Evolutionary conservation across 2,888 invertebrate genomes (phyloP), one percentile per base, ranked within the genome.

Genomic region (Noctua fimbriata): DNA sequence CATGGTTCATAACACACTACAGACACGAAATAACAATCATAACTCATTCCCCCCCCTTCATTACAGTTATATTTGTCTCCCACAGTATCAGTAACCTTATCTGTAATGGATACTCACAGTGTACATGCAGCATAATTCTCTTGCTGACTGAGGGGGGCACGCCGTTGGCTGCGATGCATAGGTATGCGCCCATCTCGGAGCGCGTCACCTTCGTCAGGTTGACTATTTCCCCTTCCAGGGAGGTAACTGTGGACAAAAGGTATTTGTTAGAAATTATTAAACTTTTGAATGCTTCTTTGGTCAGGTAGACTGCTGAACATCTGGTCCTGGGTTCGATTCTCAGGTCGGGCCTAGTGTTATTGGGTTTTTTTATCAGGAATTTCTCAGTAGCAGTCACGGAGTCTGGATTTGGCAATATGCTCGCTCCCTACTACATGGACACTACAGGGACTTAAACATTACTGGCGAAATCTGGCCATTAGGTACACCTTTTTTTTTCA

Each of bases 101-200:
- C 80, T 49, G 55, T 74, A 83, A 85, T 79, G 72, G 83, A 86
- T 97, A 98, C 98, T 98, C 95, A 99, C 99, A 99, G 95, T 99
- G 98, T 89, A 99, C 98, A 95, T 98, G 98, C 83, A 99, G 97
- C 98, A 98, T 98, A 97, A 99, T 98, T 94, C 98, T 97, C 96
- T 99, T 98, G 97, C 98, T 98, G 93, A 99, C 98, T 67, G 98
- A 98, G 58, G 98, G 99, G 55, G 98, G 98, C 41, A 98, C 98
- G 67, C 98, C 98, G 93, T 99, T 99, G 89, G 98, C 98, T 78
- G 98, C 98, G 95, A 99, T 98, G 96, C 99, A 99, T 91, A 98
- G 97, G 95, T 98, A 99, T 78, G 98, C 98, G 75, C 98, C 98
- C 98, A 98, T 98, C 97, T 99, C 99, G 73, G 98, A 98, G 88